Evolutionary conservation across 2,888 invertebrate species (phyloP).

Genomic region (Melinaea menophilus): DNA sequence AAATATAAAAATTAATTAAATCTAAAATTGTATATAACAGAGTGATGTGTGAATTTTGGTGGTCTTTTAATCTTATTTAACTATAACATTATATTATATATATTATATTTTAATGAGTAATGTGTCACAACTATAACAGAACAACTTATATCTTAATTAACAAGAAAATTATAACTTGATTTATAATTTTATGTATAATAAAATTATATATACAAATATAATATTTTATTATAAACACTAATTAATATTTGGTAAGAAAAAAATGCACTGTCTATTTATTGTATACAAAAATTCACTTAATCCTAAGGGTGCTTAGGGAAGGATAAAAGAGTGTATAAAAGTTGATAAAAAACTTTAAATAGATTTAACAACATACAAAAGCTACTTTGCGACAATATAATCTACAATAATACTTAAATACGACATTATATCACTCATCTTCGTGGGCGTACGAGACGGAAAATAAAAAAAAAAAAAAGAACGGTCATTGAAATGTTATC

Average conservation of each 20-base stretch:
- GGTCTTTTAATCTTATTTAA: constrained; percentile 17
- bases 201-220: background rate
- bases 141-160: background rate
- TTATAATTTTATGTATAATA: constrained; percentile 4
- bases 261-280: constrained; percentile 18
- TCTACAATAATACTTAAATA: constrained; percentile 63
- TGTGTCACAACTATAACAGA: background rate
- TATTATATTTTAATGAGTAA: background rate
- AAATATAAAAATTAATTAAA: constrained; percentile 35
- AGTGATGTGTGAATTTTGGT: constrained; percentile 17
- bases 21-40: constrained; percentile 33
- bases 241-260: constrained; percentile 15
- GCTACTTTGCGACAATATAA: constrained; percentile 64
- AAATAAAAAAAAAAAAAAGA: constrained; percentile 15
- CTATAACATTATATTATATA: constrained; percentile 11
- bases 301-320: constrained; percentile 73
- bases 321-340: constrained; percentile 78
- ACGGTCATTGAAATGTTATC: constrained; percentile 11
- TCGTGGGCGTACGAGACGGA: constrained; percentile 14
- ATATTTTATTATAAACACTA: background rate
- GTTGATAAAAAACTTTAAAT: constrained; percentile 74
- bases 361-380: constrained; percentile 77
- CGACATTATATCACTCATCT: constrained; percentile 57
- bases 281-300: constrained; percentile 28
- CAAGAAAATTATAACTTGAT: background rate